Evolutionary conservation across 2,113 vertebrate species (phyloP).

Genomic region (Thamnaconus septentrionalis): DNA sequence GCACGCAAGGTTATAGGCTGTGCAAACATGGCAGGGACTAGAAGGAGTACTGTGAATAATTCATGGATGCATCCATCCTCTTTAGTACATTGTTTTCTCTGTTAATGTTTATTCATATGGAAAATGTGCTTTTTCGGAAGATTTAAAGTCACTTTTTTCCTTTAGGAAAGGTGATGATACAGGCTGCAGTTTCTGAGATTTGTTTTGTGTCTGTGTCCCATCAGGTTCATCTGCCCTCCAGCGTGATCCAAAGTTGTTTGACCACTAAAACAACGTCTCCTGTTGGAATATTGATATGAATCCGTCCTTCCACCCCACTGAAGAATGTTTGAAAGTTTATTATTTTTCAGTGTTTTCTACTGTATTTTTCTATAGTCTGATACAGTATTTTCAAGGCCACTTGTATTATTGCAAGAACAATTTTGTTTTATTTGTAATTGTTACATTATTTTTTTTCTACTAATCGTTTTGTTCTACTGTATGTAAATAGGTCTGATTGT

Average conservation of each 20-base stretch:
- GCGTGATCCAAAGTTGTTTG: conserved; percentile 53
- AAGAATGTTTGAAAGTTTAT: conserved; percentile 29
- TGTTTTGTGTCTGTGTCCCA: not conserved
- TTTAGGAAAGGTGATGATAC: too few species aligned
- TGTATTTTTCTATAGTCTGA: conserved; percentile 15
- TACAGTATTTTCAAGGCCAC: conserved; percentile 36
- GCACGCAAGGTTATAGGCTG: too few species aligned
- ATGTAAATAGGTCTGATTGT: too few species aligned
- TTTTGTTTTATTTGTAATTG: conserved; percentile 54
- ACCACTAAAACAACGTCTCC: conserved; percentile 51
- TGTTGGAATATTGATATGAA: conserved; percentile 8
- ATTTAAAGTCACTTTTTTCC: too few species aligned
- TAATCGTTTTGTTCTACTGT: conserved; percentile 46
- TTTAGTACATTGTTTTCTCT: too few species aligned
- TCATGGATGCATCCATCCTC: too few species aligned
- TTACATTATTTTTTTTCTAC: conserved; percentile 41
- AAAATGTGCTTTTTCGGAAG: too few species aligned
- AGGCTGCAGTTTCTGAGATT: not conserved
- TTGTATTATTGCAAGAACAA: conserved; percentile 21
- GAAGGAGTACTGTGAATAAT: too few species aligned
- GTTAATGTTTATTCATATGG: too few species aligned
- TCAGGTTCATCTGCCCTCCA: conserved; percentile 58
- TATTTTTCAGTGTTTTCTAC: conserved; percentile 48
- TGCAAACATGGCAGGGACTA: too few species aligned
- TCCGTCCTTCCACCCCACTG: conserved; percentile 30